Evolutionary conservation across 1,140 invertebrate genomes (phyloP), one percentile per base, ranked within the genome.

Genomic region (honey bee (Apis mellifera)): DNA sequence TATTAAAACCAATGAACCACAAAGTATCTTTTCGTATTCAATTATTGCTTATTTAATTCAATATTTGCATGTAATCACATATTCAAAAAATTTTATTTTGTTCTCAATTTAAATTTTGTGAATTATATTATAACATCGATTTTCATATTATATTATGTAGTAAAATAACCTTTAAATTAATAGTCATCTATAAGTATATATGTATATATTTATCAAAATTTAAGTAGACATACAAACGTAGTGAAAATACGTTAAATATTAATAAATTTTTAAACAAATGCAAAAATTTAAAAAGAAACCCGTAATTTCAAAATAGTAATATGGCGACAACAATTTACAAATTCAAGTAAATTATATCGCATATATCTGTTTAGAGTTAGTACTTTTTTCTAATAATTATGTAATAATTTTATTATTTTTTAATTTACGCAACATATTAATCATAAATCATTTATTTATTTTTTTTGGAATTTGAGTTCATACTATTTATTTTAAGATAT

Each of bases 261-360:
- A 50, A 68, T 8, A n/a, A 68, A 48, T 48, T 68, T 68, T 68
- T 68, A 12, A n/a, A 2, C 0, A 50, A 48, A 66, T 11, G 3
- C 12, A 48, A 68, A 21, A n/a, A 68, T 68, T 66, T 65, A 0
- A 15, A 32, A 60, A 32, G 68, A 60, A 19, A n/a, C 1, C 55
- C 54, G 42, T 66, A 17, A 26, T 26, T 50, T 26, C 12, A 50
- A n/a, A 70, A 68, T 68, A 9, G 15, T 54, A 69, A 69, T 19
- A 78, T 78, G 66, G 65, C 50, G 42, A 19, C 55, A 26, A 1
- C 19, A 7, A 55, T 70, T 26, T 70, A 50, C 23, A 52, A 77
- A 60, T 78, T 60, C 42, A 19, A 60, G 65, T 70, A 60, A 78
- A 59, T 70, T 70, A 70, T 69, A 50, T 48, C 12, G 32, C 32